Conservation (phyloP, 1,140 invertebrate genomes). For the Eurosta solidaginis region DNA sequence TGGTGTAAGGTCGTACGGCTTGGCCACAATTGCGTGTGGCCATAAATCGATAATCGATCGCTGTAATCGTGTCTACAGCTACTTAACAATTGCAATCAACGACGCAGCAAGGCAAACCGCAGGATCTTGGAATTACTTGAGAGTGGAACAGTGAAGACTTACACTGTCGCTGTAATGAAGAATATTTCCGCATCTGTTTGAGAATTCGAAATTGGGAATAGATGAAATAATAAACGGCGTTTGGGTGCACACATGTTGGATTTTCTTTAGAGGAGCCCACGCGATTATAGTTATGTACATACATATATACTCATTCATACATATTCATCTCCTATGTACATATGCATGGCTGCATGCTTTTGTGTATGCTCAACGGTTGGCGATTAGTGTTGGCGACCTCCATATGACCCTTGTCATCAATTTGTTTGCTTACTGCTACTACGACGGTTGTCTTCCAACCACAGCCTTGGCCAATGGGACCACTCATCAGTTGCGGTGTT, state of each 20-base stretch:
- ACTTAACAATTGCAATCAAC: conserved; percentile 23
- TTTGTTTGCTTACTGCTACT: conserved; percentile 18
- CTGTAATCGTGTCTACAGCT: conserved; percentile 16
- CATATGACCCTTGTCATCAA: conserved; percentile 20
- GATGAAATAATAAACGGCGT: background rate
- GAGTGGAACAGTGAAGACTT: background rate
- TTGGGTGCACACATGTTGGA: conserved; percentile 13
- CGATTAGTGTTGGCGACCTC: background rate
- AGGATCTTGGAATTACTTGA: background rate
- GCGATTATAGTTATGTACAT: background rate
- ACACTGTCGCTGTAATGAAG: background rate
- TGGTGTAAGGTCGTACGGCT: background rate
- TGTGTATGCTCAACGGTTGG: background rate
- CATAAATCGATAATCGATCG: conserved; percentile 4
- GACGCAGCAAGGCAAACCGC: background rate
- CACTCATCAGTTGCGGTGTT: background rate
- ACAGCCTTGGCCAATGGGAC: background rate
- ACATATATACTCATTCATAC: background rate
- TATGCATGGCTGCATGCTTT: background rate
- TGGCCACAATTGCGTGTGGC: conserved; percentile 1
- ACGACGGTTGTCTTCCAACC: background rate
- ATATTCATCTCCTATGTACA: background rate
- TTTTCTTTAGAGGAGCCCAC: background rate
- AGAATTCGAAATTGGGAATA: background rate
- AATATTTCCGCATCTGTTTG: conserved; percentile 20